Evolutionary conservation across 1,140 invertebrate genomes (phyloP).

Genomic region (Yoshiicerus persimilis): DNA sequence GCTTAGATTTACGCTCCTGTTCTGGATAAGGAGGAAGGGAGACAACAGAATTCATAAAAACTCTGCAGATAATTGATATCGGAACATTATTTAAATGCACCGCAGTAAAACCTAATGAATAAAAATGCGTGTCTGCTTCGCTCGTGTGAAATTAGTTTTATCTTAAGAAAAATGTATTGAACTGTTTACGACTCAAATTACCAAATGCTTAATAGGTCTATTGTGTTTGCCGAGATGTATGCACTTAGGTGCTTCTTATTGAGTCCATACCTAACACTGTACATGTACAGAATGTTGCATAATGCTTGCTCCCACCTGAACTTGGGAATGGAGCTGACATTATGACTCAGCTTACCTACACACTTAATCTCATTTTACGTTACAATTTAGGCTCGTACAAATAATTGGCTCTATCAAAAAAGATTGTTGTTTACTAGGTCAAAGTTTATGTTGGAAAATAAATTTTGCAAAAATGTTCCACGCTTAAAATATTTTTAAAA

Average conservation of each 20-base stretch:
- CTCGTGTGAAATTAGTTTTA: not conserved
- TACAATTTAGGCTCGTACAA: too few species aligned
- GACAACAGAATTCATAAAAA: not conserved
- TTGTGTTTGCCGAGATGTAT: too few species aligned
- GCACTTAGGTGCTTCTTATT: not conserved
- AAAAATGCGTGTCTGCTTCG: not conserved
- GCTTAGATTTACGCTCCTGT: not conserved
- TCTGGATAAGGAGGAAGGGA: not conserved
- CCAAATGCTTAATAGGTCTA: not conserved
- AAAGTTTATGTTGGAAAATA: too few species aligned
- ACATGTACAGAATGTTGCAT: not conserved
- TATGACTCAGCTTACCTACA: too few species aligned
- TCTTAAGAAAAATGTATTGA: too few species aligned
- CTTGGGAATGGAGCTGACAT: too few species aligned
- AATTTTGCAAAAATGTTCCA: too few species aligned
- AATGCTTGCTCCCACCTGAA: not conserved
- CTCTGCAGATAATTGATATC: not conserved
- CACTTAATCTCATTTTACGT: too few species aligned
- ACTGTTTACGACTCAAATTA: not conserved
- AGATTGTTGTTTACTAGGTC: too few species aligned
- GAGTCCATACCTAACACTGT: too few species aligned
- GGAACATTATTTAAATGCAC: not conserved
- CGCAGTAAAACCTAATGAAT: not conserved
- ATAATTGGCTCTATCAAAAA: too few species aligned
- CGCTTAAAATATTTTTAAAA: too few species aligned